A percentile compares a stretch with the other conserved stretches of the same genome.
These are phyloP conservation scores for Eumerus sabulonum DNA, from an alignment of 2,888 invertebrate genomes.

Conservation along the genomic window DNA sequence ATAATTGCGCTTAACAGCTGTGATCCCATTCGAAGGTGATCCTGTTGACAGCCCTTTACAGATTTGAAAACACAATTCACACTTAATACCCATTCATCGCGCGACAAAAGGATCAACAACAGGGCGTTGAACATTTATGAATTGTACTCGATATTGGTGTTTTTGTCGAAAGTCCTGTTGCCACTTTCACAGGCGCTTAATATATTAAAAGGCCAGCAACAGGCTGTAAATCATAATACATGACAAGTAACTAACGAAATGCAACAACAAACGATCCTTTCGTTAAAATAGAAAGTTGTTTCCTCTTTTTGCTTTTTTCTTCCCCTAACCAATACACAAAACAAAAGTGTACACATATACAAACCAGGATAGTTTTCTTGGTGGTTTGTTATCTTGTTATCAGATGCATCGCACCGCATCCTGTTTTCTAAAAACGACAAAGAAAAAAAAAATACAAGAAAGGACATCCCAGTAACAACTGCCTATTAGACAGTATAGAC, in stretches of 20 bases:
- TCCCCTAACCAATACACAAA: background rate
- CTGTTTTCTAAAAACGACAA: slow-evolving; percentile 27
- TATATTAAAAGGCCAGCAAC: slow-evolving; percentile 48
- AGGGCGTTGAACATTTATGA: background rate
- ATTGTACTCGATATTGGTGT: too few species aligned
- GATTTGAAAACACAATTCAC: slow-evolving; percentile 44
- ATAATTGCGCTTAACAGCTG: slow-evolving; percentile 36
- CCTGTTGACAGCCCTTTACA: slow-evolving; percentile 55
- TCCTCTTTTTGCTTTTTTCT: slow-evolving; percentile 4
- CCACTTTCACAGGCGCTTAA: slow-evolving; percentile 58
- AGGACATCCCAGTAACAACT: slow-evolving; percentile 39
- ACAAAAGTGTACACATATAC: too few species aligned
- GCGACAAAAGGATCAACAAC: slow-evolving; percentile 52
- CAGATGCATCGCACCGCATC: slow-evolving; percentile 58
- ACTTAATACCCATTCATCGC: slow-evolving; percentile 53
- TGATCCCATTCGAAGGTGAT: slow-evolving; percentile 11
- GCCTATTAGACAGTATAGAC: slow-evolving; percentile 50
- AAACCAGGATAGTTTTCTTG: slow-evolving; percentile 10
- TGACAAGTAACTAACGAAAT: slow-evolving; percentile 26
- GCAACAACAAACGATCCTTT: background rate
- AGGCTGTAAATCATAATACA: slow-evolving; percentile 54
- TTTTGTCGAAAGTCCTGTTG: slow-evolving; percentile 29
- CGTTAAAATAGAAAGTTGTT: background rate
- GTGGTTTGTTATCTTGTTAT: slow-evolving; percentile 66
- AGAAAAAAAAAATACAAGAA: slow-evolving; percentile 34